Percentiles rank a stretch among this genome's conserved stretches.
Conservation (phyloP, 2,113 vertebrate species). For the Tachycineta bicolor region DNA sequence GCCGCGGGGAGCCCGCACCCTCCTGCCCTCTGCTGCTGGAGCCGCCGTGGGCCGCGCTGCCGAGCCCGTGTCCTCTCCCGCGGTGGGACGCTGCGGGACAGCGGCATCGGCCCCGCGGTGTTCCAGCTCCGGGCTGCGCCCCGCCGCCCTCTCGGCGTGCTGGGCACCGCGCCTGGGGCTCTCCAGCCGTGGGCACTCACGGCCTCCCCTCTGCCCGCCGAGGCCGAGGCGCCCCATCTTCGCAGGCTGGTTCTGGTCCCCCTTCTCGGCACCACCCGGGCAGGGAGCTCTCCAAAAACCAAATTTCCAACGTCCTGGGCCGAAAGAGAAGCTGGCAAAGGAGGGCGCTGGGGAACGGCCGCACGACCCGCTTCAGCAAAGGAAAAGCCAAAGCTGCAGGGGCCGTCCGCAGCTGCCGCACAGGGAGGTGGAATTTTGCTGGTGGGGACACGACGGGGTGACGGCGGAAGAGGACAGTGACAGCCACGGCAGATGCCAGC, state of each 20-base stretch:
- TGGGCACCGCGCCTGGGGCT: fast-evolving
- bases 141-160: neutral
- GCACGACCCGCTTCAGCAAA: fast-evolving
- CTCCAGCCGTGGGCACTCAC: neutral
- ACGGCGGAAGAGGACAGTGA: neutral
- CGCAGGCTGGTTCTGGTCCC: fast-evolving
- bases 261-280: fast-evolving
- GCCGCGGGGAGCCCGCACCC: neutral
- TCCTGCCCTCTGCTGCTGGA: constrained; percentile 46
- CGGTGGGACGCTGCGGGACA: fast-evolving
- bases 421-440: neutral
- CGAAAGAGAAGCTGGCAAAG: neutral
- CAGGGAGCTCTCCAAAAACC: neutral
- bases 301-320: neutral
- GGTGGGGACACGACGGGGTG: neutral
- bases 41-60: fast-evolving
- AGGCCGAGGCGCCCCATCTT: neutral
- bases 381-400: neutral
- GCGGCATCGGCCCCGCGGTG: fast-evolving
- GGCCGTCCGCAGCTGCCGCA: fast-evolving
- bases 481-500: neutral
- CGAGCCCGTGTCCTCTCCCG: no score
- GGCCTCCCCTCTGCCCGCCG: neutral
- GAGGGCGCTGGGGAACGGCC: neutral
- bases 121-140: fast-evolving